Evolutionary conservation across 1,140 invertebrate species (phyloP).

Genomic region (Druon quercuslanigerum): DNA sequence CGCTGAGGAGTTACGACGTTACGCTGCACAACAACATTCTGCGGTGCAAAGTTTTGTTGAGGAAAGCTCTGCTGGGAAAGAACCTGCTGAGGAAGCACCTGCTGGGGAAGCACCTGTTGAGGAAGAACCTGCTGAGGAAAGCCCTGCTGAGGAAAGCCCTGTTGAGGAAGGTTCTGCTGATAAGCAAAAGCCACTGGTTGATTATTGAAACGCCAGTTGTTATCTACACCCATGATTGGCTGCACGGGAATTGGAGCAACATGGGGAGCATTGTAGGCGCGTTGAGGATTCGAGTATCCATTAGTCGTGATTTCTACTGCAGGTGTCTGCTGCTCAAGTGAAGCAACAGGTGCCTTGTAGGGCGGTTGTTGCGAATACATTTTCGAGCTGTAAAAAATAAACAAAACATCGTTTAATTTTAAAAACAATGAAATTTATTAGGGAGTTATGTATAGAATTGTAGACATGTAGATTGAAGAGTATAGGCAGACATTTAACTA

Average conservation of each 20-base stretch:
- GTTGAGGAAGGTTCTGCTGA: background rate
- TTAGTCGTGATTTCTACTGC: background rate
- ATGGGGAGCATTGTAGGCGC: background rate
- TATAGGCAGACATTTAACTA: too few relatives aligned
- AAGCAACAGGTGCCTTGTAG: background rate
- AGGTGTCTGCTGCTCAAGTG: background rate
- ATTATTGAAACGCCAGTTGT: background rate
- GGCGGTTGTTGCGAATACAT: constrained; percentile 10
- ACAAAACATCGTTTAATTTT: background rate
- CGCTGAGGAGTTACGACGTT: background rate
- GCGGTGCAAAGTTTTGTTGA: too few relatives aligned
- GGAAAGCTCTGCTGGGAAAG: background rate
- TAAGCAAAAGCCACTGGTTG: background rate
- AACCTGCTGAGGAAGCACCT: background rate
- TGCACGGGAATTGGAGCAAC: background rate
- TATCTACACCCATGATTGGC: background rate
- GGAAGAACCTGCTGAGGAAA: background rate
- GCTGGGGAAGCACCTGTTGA: background rate
- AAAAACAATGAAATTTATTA: background rate
- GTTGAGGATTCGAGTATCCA: background rate
- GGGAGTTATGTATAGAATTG: too few relatives aligned
- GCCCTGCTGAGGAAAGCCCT: background rate
- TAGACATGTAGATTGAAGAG: too few relatives aligned
- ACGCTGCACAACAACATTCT: background rate
- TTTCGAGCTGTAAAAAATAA: background rate